Percentiles rank a stretch among this genome's conserved stretches.
Evolutionary conservation across 2,113 vertebrate species (phyloP).

Genomic region (Neomonachus schauinslandi): DNA sequence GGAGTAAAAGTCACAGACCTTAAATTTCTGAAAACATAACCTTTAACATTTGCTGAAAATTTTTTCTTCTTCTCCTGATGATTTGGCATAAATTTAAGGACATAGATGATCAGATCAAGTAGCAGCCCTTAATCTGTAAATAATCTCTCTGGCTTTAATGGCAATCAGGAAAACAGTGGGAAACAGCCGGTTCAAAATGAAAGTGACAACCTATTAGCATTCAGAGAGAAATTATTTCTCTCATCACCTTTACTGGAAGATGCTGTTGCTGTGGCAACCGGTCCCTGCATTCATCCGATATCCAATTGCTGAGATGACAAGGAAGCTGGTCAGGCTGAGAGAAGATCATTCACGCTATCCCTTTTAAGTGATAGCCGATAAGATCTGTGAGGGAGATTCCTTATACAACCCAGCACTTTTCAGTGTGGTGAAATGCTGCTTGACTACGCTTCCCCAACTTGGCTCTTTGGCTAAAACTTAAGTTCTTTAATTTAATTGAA

Average conservation of each 20-base stretch:
- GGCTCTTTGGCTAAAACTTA: neutral
- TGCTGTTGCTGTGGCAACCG: conserved; percentile 79
- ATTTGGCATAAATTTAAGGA: conserved; percentile 51
- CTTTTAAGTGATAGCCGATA: conserved; percentile 61
- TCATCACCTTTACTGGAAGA: conserved; percentile 75
- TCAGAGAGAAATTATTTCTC: conserved; percentile 78
- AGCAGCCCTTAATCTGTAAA: conserved; percentile 70
- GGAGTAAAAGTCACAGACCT: conserved; percentile 34
- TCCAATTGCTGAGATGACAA: conserved; percentile 72
- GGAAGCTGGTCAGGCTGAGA: conserved; percentile 39
- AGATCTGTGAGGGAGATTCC: neutral
- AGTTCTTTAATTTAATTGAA: neutral
- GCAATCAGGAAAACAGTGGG: conserved; percentile 78
- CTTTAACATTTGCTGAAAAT: conserved; percentile 3
- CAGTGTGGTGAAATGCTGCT: neutral
- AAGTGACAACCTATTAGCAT: conserved; percentile 79
- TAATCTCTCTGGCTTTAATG: conserved; percentile 66
- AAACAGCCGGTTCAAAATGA: conserved; percentile 66
- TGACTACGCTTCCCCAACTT: neutral
- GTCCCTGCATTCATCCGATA: conserved; percentile 57
- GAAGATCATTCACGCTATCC: conserved; percentile 45
- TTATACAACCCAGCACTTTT: neutral
- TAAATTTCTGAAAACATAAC: conserved; percentile 35
- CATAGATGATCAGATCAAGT: conserved; percentile 46
- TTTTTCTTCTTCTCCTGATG: conserved; percentile 31